These are phyloP conservation scores for Myrmecophaga tridactyla DNA, from an alignment of 2,113 vertebrate species.

Conservation along the genomic window DNA sequence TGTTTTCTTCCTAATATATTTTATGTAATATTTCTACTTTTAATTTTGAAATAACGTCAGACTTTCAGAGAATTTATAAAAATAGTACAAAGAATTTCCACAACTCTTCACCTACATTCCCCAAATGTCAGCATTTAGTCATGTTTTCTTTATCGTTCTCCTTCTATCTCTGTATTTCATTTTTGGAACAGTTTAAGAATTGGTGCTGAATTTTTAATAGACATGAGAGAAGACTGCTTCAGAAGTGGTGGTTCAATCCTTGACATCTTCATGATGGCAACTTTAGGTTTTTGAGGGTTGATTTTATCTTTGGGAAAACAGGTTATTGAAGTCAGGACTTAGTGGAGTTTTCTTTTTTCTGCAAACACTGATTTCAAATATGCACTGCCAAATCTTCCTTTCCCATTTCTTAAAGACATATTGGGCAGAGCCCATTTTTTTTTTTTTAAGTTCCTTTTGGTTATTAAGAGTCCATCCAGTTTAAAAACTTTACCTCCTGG, in stretches of 20 bases:
- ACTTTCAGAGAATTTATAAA: background rate
- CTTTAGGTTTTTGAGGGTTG: background rate
- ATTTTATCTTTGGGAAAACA: slow-evolving; percentile 13
- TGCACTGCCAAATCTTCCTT: background rate
- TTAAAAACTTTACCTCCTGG: too few relatives aligned
- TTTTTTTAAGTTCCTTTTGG: background rate
- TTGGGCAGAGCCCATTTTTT: background rate
- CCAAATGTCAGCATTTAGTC: background rate
- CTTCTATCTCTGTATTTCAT: background rate
- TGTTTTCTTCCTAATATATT: background rate
- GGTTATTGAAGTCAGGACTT: background rate
- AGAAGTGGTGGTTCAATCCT: background rate
- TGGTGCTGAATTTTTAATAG: slow-evolving; percentile 12
- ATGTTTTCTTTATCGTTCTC: background rate
- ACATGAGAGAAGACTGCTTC: background rate
- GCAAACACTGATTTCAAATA: background rate
- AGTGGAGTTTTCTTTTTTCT: background rate
- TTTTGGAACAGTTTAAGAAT: background rate
- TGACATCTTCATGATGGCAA: background rate
- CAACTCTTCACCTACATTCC: background rate
- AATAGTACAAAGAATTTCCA: background rate
- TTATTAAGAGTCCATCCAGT: background rate
- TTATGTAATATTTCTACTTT: background rate
- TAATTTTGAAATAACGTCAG: background rate
- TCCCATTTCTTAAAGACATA: background rate